phyloP scores from a whole-genome alignment of 1,140 invertebrate genomes.

The Polypedilum pembai region DNA sequence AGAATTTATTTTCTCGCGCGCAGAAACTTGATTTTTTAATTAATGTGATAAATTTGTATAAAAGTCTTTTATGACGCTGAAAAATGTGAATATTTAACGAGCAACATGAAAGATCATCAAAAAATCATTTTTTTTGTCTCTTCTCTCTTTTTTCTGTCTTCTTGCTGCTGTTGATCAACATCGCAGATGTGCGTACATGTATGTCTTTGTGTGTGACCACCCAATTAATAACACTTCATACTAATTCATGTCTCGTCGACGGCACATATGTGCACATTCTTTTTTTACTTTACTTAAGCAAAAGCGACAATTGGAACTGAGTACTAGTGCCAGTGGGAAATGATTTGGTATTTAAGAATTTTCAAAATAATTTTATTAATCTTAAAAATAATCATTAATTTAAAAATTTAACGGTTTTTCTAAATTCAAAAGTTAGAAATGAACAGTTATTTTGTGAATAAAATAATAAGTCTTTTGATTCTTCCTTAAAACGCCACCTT shows the following conservation, averaged over 20 bases:
- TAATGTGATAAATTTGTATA: background rate
- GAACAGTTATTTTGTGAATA: no score
- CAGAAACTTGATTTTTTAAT: background rate
- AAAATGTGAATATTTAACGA: slow-evolving; percentile 19
- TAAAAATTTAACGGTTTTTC: no score
- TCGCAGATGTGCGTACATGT: slow-evolving; percentile 2
- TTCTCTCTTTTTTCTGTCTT: background rate
- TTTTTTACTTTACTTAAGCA: background rate
- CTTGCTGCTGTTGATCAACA: background rate
- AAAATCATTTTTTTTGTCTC: background rate
- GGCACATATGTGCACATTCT: background rate
- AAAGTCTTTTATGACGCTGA: background rate
- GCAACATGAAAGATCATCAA: background rate
- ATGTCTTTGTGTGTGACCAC: slow-evolving; percentile 13
- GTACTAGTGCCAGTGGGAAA: no score
- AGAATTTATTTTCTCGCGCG: background rate
- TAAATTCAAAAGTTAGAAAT: no score
- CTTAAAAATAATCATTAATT: no score
- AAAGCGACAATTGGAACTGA: no score
- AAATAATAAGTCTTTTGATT: no score
- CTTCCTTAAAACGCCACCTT: no score
- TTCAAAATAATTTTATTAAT: no score
- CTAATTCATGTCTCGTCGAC: slow-evolving; percentile 13
- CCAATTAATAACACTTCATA: slow-evolving; percentile 16
- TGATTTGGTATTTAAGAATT: no score